Percentiles rank a stretch among this genome's conserved stretches.
Evolutionary conservation across 2,113 vertebrate genomes (phyloP).

Genomic region (Oncorhynchus clarkii): DNA sequence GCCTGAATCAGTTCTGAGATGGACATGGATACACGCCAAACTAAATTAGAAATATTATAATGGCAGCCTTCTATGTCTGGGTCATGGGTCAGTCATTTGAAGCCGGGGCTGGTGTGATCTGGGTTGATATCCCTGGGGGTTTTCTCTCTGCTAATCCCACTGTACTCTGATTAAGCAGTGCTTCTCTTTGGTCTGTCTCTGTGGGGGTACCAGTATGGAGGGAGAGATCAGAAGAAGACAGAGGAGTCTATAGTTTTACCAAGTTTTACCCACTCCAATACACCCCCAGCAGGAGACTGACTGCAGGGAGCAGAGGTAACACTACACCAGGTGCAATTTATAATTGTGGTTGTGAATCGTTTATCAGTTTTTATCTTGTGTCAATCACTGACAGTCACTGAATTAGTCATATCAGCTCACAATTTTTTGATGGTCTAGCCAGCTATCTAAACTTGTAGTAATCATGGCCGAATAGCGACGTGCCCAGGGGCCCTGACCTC

Average conservation of each 20-base stretch:
- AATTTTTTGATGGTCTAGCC: no score
- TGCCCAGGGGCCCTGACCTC: no score
- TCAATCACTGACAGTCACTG: no score
- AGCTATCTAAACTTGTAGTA: no score
- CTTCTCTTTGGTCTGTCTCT: slow-evolving; percentile 68
- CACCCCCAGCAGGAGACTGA: no score
- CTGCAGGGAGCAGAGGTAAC: no score
- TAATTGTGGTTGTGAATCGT: no score
- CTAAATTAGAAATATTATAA: slow-evolving; percentile 61
- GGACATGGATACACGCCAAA: slow-evolving; percentile 44
- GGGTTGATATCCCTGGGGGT: slow-evolving; percentile 51
- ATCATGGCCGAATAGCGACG: no score
- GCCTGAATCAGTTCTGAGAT: slow-evolving; percentile 26
- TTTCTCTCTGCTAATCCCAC: slow-evolving; percentile 56
- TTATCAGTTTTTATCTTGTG: no score
- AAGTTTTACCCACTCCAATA: no score
- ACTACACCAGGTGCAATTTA: no score
- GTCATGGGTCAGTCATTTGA: slow-evolving; percentile 64
- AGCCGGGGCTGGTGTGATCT: slow-evolving; percentile 51
- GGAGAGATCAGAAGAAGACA: slow-evolving; percentile 61
- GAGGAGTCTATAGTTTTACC: neutral
- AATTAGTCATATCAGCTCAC: no score
- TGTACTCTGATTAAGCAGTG: slow-evolving; percentile 68
- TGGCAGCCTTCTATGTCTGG: slow-evolving; percentile 55
- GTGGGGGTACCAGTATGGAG: slow-evolving; percentile 34